Evolutionary conservation across 2,113 vertebrate species (phyloP).

Genomic region (Pontoporia blainvillei): DNA sequence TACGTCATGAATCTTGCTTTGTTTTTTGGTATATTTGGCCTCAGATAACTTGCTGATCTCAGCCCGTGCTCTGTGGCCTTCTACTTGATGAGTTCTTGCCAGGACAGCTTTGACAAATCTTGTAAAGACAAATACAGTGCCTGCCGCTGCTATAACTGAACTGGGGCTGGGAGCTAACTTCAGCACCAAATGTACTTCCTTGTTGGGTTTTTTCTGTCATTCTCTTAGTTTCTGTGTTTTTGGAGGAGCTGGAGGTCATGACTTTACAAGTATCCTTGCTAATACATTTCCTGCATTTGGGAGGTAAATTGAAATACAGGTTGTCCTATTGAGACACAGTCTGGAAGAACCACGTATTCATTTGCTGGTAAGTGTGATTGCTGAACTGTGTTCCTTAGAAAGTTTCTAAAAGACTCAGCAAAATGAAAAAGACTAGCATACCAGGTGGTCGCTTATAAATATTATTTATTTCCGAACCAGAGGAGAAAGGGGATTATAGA

Average conservation of each 20-base stretch:
- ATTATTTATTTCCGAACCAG: not conserved
- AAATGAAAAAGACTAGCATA: not conserved
- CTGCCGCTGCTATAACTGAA: too few relatives aligned
- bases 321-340: not conserved
- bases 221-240: not conserved
- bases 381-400: not conserved
- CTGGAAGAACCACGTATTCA: not conserved
- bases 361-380: not conserved
- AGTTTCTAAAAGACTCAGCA: not conserved
- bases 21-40: slow-evolving; percentile 25
- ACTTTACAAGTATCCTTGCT: not conserved
- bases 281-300: not conserved
- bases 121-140: not conserved
- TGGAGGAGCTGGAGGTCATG: not conserved
- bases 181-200: not conserved
- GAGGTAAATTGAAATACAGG: not conserved
- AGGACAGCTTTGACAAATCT: not conserved
- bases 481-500: not conserved
- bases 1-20: not conserved
- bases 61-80: not conserved
- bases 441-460: not conserved
- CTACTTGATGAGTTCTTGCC: not conserved
- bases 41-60: slow-evolving; percentile 34
- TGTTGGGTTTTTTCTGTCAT: not conserved
- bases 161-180: not conserved